Base-by-base conservation (phyloP, 2,113 vertebrate species). In the Helogale parvula region DNA sequence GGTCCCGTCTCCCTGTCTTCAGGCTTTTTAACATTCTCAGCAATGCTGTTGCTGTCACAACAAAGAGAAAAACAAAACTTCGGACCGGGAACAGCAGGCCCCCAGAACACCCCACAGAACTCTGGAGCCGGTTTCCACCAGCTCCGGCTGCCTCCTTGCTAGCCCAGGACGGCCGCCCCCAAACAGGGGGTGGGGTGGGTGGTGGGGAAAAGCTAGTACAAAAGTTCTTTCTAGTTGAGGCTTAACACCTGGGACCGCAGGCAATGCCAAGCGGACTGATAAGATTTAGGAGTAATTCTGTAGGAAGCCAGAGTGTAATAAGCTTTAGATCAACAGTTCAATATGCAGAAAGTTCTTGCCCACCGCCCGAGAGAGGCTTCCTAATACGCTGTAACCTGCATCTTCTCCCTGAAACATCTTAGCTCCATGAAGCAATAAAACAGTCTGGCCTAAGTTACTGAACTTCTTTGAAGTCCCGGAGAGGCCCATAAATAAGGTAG, bases 401-500 rank as follows among this genome's bases (percentile, higher is more conserved):
- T 99, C 99, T 99, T 99, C 98, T 97, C 96, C 98, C 98, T 98
- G 96, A 98, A 99, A 99, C 97, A 98, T 99, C 98, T 99, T 98
- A 98, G 99, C 99, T 99, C 99, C 99, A 98, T 33, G 69, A 99
- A 99, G 99, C 99, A 99, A 99, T 99, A 99, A 99, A 99, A 98
- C 99, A 97, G 98, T 99, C 99, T 99, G 99, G 99, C 98, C 99
- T 99, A 99, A 99, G 99, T 99, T 99, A 99, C 99, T 98, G 98
- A 98, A 98, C 97, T 97, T 98, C 99, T 99, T 99, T 99, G 99
- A 99, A 99, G 99, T 99, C 98, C 98, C 98, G 98, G 98, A 99
- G 98, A 98, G 98, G 99, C 98, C 98, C 99, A 99, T 99, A 99
- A 99, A 99, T 99, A 99, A 99, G 99, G 98, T 98, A 98, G 99